Evolutionary conservation across 2,113 vertebrate genomes (phyloP).

Genomic region (Dromaius novaehollandiae): DNA sequence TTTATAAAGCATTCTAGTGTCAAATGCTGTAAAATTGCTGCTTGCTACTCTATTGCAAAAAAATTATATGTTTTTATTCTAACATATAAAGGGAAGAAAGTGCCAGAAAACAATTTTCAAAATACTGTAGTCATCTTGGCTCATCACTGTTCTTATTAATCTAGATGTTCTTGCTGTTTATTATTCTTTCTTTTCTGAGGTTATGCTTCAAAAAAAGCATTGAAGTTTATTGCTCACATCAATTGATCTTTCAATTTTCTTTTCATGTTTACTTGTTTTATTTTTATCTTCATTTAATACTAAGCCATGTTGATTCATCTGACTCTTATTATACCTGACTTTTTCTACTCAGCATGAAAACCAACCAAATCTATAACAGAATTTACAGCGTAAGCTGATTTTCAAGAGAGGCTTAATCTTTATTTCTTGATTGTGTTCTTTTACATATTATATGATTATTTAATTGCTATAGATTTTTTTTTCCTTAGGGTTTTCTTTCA

Average conservation of each 20-base stretch:
- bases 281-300: neutral
- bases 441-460: neutral
- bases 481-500: neutral
- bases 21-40: constrained; percentile 12
- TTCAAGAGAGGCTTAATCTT: neutral
- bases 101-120: neutral
- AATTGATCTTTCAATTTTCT: neutral
- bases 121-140: constrained; percentile 15
- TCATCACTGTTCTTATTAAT: constrained; percentile 13
- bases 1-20: neutral
- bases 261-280: neutral
- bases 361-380: neutral
- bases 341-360: neutral
- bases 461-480: neutral
- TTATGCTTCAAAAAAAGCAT: neutral
- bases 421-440: neutral
- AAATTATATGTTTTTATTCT: constrained; percentile 34
- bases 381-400: neutral
- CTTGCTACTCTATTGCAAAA: neutral
- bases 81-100: neutral
- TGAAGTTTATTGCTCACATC: neutral
- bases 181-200: neutral
- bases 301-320: neutral
- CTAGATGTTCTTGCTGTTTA: neutral
- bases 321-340: neutral